These are phyloP conservation scores for Drosophila rhopaloa DNA, from an alignment of 1,140 invertebrate genomes.

Conservation along the genomic window DNA sequence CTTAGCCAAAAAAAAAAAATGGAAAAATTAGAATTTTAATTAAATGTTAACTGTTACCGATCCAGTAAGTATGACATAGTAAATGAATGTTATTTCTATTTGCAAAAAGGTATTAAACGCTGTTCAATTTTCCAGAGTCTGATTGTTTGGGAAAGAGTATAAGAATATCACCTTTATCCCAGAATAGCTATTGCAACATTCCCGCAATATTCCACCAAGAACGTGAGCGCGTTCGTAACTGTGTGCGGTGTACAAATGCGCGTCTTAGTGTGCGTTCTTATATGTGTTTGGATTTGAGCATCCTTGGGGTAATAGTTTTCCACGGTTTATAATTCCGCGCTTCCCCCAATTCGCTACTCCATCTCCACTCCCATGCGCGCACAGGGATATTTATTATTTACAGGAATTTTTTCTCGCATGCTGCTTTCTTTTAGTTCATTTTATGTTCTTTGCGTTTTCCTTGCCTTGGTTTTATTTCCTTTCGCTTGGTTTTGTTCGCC, in stretches of 20 bases:
- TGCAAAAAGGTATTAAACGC: too few relatives aligned
- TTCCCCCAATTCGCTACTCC: conserved; percentile 41
- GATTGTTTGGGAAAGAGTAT: conserved; percentile 37
- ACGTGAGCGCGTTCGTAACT: conserved; percentile 70
- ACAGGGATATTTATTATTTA: conserved; percentile 77
- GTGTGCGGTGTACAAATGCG: conserved; percentile 10
- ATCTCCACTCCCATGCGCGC: conserved; percentile 24
- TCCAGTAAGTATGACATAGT: too few relatives aligned
- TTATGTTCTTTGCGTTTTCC: conserved; percentile 38
- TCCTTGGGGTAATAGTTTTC: conserved; percentile 82
- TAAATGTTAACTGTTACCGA: too few relatives aligned
- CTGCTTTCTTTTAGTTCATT: conserved; percentile 55
- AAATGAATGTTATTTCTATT: too few relatives aligned
- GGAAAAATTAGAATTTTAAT: not conserved
- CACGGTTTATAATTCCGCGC: conserved; percentile 81
- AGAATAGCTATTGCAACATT: conserved; percentile 65
- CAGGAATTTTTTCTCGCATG: conserved; percentile 70
- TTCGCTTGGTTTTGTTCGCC: conserved; percentile 41
- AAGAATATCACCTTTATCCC: not conserved
- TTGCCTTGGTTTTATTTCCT: conserved; percentile 34
- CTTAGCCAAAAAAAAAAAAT: too few relatives aligned
- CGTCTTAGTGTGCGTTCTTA: conserved; percentile 28
- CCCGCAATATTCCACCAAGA: conserved; percentile 70
- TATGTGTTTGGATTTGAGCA: conserved; percentile 78
- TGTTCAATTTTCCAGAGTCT: too few relatives aligned